Evolutionary conservation across 2,888 invertebrate species (phyloP).

Genomic region (Catonia carolina): DNA sequence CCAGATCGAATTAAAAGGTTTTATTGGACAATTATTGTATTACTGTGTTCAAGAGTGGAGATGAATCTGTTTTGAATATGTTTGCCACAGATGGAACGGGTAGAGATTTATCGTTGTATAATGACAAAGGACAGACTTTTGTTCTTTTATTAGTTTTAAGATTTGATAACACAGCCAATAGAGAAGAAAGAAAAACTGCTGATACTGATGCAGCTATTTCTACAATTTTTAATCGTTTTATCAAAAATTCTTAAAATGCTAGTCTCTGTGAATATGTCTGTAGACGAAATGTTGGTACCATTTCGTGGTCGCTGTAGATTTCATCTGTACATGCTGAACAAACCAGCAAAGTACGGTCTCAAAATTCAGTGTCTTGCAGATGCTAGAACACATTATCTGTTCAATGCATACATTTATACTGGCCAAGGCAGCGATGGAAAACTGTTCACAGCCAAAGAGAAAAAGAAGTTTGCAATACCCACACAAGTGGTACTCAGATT

Average conservation of each 20-base stretch:
- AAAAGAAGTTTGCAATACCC: neutral
- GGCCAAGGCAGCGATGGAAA: neutral
- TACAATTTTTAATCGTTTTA: neutral
- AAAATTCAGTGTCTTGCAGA: neutral
- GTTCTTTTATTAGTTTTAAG: neutral
- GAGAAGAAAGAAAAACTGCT: neutral
- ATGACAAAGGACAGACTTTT: conserved; percentile 4
- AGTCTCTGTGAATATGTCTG: neutral
- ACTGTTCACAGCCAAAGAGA: neutral
- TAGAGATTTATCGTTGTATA: neutral
- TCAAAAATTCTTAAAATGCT: neutral
- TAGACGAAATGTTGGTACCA: neutral
- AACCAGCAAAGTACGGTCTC: neutral
- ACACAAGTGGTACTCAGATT: neutral
- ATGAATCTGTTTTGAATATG: neutral
- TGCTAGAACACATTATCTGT: neutral
- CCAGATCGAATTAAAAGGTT: neutral
- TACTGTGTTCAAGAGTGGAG: neutral
- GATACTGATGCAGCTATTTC: neutral
- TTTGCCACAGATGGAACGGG: conserved; percentile 5
- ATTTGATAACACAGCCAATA: neutral
- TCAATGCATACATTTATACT: neutral
- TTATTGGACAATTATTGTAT: neutral
- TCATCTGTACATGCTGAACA: neutral
- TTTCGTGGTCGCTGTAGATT: neutral